Conservation (phyloP, 2,113 vertebrate species). For the Spizaetus ornatus region DNA sequence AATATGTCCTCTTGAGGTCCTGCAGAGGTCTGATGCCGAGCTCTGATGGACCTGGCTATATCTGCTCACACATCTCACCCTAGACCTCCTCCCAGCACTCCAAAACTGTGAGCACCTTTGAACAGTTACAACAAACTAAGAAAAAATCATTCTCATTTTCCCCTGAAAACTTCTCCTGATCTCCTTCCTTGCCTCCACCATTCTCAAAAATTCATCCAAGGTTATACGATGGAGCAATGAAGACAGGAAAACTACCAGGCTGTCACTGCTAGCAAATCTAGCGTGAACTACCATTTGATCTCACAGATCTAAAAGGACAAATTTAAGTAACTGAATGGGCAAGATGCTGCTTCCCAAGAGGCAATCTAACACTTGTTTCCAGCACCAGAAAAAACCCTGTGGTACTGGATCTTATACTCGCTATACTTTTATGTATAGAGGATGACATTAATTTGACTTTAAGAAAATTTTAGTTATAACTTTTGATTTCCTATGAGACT, state of each 20-base stretch:
- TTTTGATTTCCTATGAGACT: background rate
- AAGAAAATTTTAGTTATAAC: background rate
- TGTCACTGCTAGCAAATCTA: background rate
- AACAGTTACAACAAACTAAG: background rate
- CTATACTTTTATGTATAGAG: background rate
- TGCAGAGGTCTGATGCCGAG: background rate
- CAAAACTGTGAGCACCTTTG: background rate
- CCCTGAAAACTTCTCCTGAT: background rate
- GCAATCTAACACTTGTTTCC: background rate
- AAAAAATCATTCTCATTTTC: background rate
- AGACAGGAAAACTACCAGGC: background rate
- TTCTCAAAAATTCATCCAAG: background rate
- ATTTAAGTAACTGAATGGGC: background rate
- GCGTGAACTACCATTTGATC: background rate
- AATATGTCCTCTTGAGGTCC: background rate
- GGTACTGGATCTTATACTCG: rapidly evolving
- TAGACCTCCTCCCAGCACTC: background rate
- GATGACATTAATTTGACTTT: background rate
- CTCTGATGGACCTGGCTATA: background rate
- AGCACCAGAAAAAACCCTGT: background rate
- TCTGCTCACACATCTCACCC: background rate
- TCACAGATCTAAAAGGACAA: background rate
- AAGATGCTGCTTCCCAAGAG: background rate
- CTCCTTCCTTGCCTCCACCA: background rate
- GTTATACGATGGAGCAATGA: background rate